Evolutionary conservation across 2,113 vertebrate genomes (phyloP).

Genomic region (Corydoras maculifer): DNA sequence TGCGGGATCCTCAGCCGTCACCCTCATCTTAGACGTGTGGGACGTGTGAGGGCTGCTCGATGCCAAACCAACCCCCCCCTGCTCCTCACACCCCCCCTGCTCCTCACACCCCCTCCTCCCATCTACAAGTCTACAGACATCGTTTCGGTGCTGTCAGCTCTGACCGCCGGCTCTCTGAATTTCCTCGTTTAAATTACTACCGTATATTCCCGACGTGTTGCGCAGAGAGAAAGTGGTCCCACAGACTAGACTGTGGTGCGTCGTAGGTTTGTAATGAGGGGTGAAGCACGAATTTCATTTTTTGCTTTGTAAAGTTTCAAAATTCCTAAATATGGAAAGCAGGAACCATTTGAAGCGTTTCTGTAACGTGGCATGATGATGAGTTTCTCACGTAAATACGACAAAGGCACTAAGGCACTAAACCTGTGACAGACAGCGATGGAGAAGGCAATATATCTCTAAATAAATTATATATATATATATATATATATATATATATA

Average conservation of each 20-base stretch:
- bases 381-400: too few relatives aligned
- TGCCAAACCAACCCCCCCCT: neutral
- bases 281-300: neutral
- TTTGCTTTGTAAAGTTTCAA: neutral
- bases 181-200: conserved; percentile 38
- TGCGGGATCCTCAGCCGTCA: neutral
- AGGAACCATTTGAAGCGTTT: too few relatives aligned
- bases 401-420: too few relatives aligned
- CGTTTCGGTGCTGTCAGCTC: conserved; percentile 18
- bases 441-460: too few relatives aligned
- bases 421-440: too few relatives aligned
- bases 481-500: too few relatives aligned
- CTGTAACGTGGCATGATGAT: too few relatives aligned
- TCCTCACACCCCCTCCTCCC: neutral
- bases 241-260: neutral
- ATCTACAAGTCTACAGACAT: conserved; percentile 8
- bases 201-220: conserved; percentile 35
- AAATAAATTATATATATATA: too few relatives aligned
- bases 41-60: conserved; percentile 13
- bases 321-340: too few relatives aligned
- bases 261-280: too few relatives aligned
- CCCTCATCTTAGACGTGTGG: conserved; percentile 13
- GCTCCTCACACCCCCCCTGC: neutral
- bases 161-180: conserved; percentile 26
- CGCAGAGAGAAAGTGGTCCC: neutral